A percentile compares a stretch with the other conserved stretches of the same genome.
These are phyloP conservation scores for Micronycteris hirsuta DNA, from an alignment of 2,113 vertebrate species.

Conservation along the genomic window DNA sequence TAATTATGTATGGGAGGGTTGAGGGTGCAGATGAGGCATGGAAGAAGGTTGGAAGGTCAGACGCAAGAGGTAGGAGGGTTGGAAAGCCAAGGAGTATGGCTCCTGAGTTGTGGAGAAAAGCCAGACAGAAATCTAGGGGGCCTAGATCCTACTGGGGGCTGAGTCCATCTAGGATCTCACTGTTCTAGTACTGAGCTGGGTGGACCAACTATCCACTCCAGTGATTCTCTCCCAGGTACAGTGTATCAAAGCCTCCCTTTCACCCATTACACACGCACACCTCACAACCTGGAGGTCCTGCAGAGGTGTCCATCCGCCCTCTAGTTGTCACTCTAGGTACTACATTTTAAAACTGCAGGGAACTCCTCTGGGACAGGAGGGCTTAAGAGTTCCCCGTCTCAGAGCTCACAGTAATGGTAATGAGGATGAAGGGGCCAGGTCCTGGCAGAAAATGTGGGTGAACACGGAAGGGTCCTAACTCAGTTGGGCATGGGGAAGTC, in stretches of 20 bases:
- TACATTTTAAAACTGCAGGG: neutral
- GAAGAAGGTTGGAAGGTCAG: neutral
- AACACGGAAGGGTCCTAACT: neutral
- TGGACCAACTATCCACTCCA: neutral
- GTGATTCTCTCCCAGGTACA: neutral
- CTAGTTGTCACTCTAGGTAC: slow-evolving; percentile 18
- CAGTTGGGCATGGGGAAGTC: neutral
- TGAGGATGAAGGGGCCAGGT: neutral
- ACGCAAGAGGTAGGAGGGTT: neutral
- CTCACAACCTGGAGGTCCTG: neutral
- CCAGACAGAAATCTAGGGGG: neutral
- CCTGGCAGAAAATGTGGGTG: neutral
- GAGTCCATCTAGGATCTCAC: neutral
- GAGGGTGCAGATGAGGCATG: neutral
- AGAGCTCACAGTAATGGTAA: neutral
- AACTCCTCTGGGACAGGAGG: neutral
- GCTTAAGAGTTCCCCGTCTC: neutral
- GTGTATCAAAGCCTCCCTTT: neutral
- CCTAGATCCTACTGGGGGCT: neutral
- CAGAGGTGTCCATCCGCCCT: neutral
- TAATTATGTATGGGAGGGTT: neutral
- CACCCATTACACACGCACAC: neutral
- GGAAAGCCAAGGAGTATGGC: neutral
- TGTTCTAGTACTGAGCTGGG: neutral
- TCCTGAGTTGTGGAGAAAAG: neutral